Evolutionary conservation across 2,113 vertebrate genomes (phyloP), one percentile per base, ranked within the genome.

Genomic region (Nothocercus nigrocapillus): DNA sequence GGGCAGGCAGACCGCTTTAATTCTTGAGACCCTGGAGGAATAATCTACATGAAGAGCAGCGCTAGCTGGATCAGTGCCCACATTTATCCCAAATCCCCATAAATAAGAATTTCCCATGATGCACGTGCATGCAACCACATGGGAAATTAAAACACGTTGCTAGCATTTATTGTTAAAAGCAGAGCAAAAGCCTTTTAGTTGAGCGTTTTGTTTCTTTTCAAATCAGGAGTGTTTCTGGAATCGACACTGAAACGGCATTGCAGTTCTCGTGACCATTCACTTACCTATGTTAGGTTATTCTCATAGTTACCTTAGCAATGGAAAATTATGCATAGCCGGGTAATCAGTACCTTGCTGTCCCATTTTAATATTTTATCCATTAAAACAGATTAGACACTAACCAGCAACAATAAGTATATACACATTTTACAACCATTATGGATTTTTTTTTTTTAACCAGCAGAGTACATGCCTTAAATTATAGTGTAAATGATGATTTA

Each of bases 71-170:
- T 36, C 36, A 21, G 69, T 0, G 1, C 56, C 58, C 1, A 8
- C n/a, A 20, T 88, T 91, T 90, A 80, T 68, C 61, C 59, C 56
- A 21, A 28, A 69, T 16, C 85, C 92, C 80, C 70, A 59, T 79
- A 87, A 88, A 94, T 89, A 85, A 81, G 63, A 53, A 93, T 92
- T 95, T 91, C 85, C 88, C 47, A n/a, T 72, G 62, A 56, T 3
- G 0, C 38, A 3, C 1, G 27, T 28, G 10, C 24, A n/a, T 51
- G 56, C 36, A 79, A 79, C 88, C 94, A 77, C 19, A 2, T 63
- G 96, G 95, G 94, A 96, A 97, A 97, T 96, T 89, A 95, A 95
- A 94, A 91, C 64, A 77, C 27, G 6, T 86, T 93, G 67, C 79
- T 86, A 67, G 78, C 75, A 53, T 85, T 93, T 96, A 80, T 91